Percentiles rank a stretch among this genome's conserved stretches.
Evolutionary conservation across 1,140 invertebrate genomes (phyloP).

Genomic region (Piezodorus guildinii): DNA sequence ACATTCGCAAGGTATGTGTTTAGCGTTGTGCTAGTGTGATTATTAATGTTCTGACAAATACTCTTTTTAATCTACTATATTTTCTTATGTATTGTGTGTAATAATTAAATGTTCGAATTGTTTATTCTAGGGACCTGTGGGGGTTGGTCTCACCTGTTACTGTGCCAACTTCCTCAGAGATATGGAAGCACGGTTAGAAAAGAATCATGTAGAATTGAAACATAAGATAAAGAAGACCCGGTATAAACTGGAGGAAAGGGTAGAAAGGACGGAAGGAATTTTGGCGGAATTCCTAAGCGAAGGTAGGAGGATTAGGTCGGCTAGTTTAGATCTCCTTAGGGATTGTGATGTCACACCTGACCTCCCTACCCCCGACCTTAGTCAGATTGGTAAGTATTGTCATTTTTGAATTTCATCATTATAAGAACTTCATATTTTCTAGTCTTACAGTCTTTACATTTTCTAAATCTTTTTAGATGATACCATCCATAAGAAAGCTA

Average conservation of each 20-base stretch:
- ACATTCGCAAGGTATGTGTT: constrained; percentile 77
- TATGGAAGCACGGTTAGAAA: constrained; percentile 72
- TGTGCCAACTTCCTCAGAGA: constrained; percentile 69
- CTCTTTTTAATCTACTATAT: too few relatives aligned
- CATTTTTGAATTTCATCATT: too few relatives aligned
- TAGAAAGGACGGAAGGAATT: constrained; percentile 33
- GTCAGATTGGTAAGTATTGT: neutral
- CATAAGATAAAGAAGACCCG: constrained; percentile 71
- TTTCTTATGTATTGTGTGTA: too few relatives aligned
- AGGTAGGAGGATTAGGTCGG: neutral
- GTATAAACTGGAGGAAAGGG: constrained; percentile 64
- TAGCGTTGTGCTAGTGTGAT: too few relatives aligned
- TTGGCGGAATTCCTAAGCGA: neutral
- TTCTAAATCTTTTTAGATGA: too few relatives aligned
- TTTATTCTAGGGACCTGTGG: constrained; percentile 59
- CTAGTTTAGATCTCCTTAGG: constrained; percentile 4
- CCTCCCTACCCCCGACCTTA: neutral
- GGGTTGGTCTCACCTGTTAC: constrained; percentile 74
- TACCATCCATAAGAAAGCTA: too few relatives aligned
- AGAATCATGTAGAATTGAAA: constrained; percentile 73
- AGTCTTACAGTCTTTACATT: too few relatives aligned
- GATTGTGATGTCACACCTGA: constrained; percentile 10
- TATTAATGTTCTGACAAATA: too few relatives aligned
- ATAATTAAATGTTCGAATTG: too few relatives aligned
- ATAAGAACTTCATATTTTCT: too few relatives aligned